Percentiles rank a stretch among this genome's conserved stretches.
Evolutionary conservation across 2,888 invertebrate genomes (phyloP).

Genomic region (Molanna angustata): DNA sequence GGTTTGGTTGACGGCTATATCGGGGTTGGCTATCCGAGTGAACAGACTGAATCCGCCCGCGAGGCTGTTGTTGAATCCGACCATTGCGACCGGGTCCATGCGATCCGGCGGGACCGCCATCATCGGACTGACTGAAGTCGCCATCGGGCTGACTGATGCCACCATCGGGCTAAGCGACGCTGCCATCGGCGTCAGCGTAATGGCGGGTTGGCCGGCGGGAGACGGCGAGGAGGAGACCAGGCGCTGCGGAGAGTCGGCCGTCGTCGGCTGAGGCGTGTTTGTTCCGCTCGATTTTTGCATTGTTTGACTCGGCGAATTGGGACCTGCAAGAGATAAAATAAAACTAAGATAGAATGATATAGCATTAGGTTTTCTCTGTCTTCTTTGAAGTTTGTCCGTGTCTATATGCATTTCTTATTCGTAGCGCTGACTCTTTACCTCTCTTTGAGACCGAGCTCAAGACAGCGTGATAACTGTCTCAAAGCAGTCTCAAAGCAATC

Average conservation of each 20-base stretch:
- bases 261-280: too few species aligned
- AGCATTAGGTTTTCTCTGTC: not conserved
- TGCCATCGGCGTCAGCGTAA: conserved; percentile 19
- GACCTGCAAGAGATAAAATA: conserved; percentile 38
- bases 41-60: conserved; percentile 21
- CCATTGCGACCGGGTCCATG: not conserved
- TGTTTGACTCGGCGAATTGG: conserved; percentile 34
- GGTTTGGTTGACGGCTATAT: conserved; percentile 49
- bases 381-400: too few species aligned
- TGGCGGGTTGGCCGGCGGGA: not conserved
- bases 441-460: too few species aligned
- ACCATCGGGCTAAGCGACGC: conserved; percentile 25
- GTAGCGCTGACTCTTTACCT: too few species aligned
- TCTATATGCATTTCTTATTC: too few species aligned
- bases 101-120: not conserved
- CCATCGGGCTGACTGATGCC: too few species aligned
- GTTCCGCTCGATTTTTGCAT: too few species aligned
- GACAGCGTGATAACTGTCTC: too few species aligned
- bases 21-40: conserved; percentile 34
- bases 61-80: conserved; percentile 8
- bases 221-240: not conserved
- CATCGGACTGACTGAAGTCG: conserved; percentile 19
- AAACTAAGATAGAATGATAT: not conserved
- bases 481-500: too few species aligned
- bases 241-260: conserved; percentile 9